Evolutionary conservation across 2,888 invertebrate genomes (phyloP).

Genomic region (Athalia circularis): DNA sequence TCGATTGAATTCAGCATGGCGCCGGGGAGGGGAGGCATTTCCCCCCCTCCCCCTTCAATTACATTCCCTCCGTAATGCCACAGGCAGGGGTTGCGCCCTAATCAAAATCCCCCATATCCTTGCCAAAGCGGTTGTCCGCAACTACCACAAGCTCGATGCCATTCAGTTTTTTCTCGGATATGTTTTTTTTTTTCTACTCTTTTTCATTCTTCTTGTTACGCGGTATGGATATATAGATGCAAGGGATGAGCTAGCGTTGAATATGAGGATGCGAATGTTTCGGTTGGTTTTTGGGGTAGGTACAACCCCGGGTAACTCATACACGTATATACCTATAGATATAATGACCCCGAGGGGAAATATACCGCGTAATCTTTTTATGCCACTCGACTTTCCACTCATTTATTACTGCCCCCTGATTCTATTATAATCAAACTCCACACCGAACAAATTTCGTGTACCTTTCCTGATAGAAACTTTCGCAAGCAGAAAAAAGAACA

Average conservation of each 20-base stretch:
- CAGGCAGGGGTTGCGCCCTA: conserved; percentile 59
- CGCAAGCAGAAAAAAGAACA: too few species aligned
- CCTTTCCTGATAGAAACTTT: background rate
- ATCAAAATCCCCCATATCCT: conserved; percentile 54
- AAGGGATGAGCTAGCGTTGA: conserved; percentile 26
- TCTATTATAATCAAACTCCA: too few species aligned
- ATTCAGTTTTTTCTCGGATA: conserved; percentile 60
- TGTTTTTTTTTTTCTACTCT: conserved; percentile 49
- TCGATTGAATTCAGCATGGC: conserved; percentile 72
- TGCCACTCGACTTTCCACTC: conserved; percentile 26
- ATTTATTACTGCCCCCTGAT: background rate
- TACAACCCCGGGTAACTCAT: background rate
- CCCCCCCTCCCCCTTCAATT: conserved; percentile 52
- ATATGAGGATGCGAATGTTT: conserved; percentile 64
- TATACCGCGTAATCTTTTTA: conserved; percentile 25
- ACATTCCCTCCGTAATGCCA: background rate
- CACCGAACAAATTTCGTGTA: background rate
- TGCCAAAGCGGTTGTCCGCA: conserved; percentile 58
- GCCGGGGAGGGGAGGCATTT: conserved; percentile 55
- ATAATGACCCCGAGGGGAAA: background rate
- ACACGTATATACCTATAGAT: background rate
- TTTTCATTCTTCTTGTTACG: conserved; percentile 55
- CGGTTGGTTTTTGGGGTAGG: conserved; percentile 60
- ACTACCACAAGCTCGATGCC: conserved; percentile 60
- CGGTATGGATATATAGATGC: conserved; percentile 57